Base-by-base conservation (phyloP, 1,140 invertebrate genomes). In the Cephus cinctus region DNA sequence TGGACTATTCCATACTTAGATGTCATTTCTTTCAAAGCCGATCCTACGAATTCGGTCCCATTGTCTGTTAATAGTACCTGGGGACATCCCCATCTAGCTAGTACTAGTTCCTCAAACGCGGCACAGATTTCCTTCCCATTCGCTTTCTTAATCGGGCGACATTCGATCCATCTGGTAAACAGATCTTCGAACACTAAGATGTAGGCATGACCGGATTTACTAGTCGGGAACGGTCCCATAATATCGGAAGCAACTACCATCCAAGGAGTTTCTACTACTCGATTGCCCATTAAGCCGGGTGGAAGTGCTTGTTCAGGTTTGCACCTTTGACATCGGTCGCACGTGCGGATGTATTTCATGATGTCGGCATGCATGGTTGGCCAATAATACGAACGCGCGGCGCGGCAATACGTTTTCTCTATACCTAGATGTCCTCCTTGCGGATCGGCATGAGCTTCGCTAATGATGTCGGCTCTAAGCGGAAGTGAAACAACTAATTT, bases 1-100 rank as follows among this genome's bases (percentile, higher is more conserved):
- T 70, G 67, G 11, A 47, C 41, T 1, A 71, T 60, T 11, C 43
- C 56, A 4, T 8, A 9, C 3, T n/a, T 8, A 3, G 20, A 11
- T 0, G 18, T 12, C 0, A 53, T n/a, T 0, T 22, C 5, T 15
- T 36, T 18, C 1, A 53, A 6, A 9, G 31, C 40, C 40, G 46
- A 12, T 54, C 49, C n/a, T 2, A 27, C 11, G 42, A 78, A 79
- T 42, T 79, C 71, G 11, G 52, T 59, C 0, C 73, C 77, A 46
- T 75, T 74, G 46, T 80, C 75, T 14, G 67, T 54, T 0, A 73
- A 39, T 3, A 76, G 44, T 1, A 55, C 59, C 34, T 52, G 42
- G 1, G 71, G 70, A 9, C 56, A 41, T 9, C 67, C 71, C 43
- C 66, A 68, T 0, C 61, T 23, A 6, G 50, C 48, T 20, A 71